Conservation (phyloP, 2,797 vertebrate genomes). For the Jordanella pulchra region DNA sequence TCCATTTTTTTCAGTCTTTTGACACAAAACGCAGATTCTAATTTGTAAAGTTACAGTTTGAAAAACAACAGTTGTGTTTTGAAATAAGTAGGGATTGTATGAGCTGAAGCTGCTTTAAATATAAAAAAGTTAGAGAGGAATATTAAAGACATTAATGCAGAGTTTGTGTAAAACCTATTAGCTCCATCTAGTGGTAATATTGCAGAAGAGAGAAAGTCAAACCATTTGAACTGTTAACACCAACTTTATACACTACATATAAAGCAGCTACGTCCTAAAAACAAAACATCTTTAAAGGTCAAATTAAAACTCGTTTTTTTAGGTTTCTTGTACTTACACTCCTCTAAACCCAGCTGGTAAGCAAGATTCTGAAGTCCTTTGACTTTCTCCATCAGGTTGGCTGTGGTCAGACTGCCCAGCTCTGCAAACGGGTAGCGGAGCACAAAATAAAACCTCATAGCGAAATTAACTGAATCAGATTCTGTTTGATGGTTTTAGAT, state of each 20-base stretch:
- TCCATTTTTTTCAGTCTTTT: conserved; percentile 1
- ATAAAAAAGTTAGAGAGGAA: not conserved
- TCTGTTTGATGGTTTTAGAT: conserved; percentile 29
- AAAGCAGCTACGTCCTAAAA: no score
- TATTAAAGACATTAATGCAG: not conserved
- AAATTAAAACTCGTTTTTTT: not conserved
- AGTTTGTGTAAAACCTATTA: conserved; percentile 25
- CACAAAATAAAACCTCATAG: conserved; percentile 3
- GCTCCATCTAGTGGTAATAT: conserved; percentile 76
- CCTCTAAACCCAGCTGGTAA: conserved; percentile 96
- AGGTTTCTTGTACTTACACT: conserved; percentile 86
- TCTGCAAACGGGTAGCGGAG: conserved; percentile 76
- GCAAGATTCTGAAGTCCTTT: conserved; percentile 97
- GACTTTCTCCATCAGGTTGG: conserved; percentile 99
- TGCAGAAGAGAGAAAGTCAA: not conserved
- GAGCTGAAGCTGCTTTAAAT: conserved; percentile 11
- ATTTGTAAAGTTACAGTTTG: not conserved
- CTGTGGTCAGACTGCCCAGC: conserved; percentile 95
- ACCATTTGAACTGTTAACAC: not conserved
- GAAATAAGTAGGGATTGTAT: not conserved
- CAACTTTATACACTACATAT: not conserved
- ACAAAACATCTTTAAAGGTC: not conserved
- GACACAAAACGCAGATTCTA: not conserved
- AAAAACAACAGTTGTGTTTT: conserved; percentile 3
- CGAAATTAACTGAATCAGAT: conserved; percentile 14